Base-by-base conservation (phyloP, 2,797 vertebrate genomes). In the Falco naumanni region DNA sequence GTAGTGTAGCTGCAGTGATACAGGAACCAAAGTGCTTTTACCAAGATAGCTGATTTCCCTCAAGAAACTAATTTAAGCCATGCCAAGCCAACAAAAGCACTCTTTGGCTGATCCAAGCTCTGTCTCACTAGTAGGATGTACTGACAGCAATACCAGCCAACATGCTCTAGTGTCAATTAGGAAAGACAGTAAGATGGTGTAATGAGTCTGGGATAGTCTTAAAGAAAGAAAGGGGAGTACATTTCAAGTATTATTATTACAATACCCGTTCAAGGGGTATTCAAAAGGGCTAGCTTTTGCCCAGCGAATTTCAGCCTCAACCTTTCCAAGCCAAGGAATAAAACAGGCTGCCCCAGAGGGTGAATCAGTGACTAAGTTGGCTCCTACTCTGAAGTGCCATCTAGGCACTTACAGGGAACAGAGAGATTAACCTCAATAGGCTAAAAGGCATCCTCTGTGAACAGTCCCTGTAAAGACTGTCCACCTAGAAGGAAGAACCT, bases 1-100 rank as follows among this genome's bases (percentile, higher is more conserved):
- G 79, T 89, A 97, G 89, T 81, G 93, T 89, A 96, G 95, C 83
- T 85, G 89, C 93, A 97, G 82, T 51, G 72, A 93, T 93, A 91
- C 89, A 95, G 72, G 77, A 95, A 96, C 85, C 87, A 96, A 96
- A 96, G 93, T 95, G 94, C 96, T 97, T 96, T 96, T 96, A 96
- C 96, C 93, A 96, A 96, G 94, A 93, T 94, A 91, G 92, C 90
- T 96, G 92, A 94, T 97, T 97, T 97, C 95, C 95, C 96, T 95
- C 93, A 95, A 94, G 95, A 95, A 97, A 96, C 92, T 81, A 96
- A 95, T 97, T 92, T 92, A 95, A 96, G 89, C 66, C 80, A 63
- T 86, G 95, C 92, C 92, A 96, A 95, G 89, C 89, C 92, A 94
- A 94, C 95, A 94, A 96, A 97, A 96, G 93, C 94, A 91, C 63